Percentiles rank a stretch among this genome's conserved stretches.
Evolutionary conservation across 2,797 vertebrate species (phyloP).

Genomic region (Phalanger gymnotis): DNA sequence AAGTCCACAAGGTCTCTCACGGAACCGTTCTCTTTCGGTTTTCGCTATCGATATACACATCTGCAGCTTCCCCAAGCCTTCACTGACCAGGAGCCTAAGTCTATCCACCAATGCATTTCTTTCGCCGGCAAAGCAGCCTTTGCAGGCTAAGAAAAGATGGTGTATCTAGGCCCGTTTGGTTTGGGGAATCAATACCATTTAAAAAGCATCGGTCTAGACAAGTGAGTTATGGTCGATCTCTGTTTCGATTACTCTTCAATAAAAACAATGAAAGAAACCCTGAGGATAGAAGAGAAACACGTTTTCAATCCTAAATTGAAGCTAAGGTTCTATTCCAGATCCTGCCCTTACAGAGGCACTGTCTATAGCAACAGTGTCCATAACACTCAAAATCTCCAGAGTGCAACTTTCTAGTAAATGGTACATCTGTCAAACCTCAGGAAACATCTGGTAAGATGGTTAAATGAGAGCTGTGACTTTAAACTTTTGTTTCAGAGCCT

Average conservation of each 20-base stretch:
- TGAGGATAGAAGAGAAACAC: conserved; percentile 66
- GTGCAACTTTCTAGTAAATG: conserved; percentile 86
- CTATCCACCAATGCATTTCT: neutral
- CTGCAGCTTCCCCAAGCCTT: neutral
- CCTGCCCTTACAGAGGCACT: conserved; percentile 76
- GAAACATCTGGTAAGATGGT: conserved; percentile 95
- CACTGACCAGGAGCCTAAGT: neutral
- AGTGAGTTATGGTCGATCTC: conserved; percentile 21
- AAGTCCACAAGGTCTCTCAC: neutral
- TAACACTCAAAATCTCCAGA: conserved; percentile 83
- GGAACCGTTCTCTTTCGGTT: neutral
- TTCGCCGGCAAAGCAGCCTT: neutral
- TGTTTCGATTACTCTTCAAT: neutral
- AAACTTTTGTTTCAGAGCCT: conserved; percentile 74
- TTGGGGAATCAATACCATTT: neutral
- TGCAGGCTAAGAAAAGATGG: neutral
- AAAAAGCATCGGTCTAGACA: neutral
- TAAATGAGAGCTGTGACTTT: conserved; percentile 76
- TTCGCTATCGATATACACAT: fast-evolving
- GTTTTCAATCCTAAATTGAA: conserved; percentile 64
- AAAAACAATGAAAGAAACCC: neutral
- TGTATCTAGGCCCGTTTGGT: neutral
- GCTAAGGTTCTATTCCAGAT: conserved; percentile 74
- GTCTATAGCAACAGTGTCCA: conserved; percentile 89
- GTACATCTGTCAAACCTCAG: conserved; percentile 87